Percentiles rank a stretch among this genome's conserved stretches.
Conservation (phyloP, 2,797 vertebrate species). For the Telmatherina bonti region DNA sequence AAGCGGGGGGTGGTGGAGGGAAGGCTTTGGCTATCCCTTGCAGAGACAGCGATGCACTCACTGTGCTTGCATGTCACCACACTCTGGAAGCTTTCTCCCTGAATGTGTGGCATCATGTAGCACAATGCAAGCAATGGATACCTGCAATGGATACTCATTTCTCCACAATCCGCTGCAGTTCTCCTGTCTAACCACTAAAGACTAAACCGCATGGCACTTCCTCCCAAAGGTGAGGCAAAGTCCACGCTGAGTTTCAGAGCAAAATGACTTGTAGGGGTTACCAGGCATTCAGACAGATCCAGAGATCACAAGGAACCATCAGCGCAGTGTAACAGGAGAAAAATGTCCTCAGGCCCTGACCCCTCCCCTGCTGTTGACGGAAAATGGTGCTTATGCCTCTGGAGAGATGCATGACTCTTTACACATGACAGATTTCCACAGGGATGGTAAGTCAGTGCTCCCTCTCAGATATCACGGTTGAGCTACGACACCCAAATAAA, state of each 20-base stretch:
- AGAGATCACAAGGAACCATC: slow-evolving; percentile 53
- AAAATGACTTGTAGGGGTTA: slow-evolving; percentile 41
- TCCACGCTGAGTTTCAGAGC: slow-evolving; percentile 30
- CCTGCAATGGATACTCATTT: background rate
- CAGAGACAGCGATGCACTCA: slow-evolving; percentile 44
- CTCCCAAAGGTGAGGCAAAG: slow-evolving; percentile 46
- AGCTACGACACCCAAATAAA: background rate
- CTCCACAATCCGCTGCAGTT: slow-evolving; percentile 35
- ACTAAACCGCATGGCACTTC: slow-evolving; percentile 25
- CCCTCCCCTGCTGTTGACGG: slow-evolving; percentile 23
- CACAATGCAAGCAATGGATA: slow-evolving; percentile 14
- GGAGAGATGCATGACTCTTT: slow-evolving; percentile 24
- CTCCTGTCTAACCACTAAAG: slow-evolving; percentile 36
- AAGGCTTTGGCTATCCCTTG: slow-evolving; percentile 24
- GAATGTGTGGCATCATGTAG: slow-evolving; percentile 18
- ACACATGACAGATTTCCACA: slow-evolving; percentile 25
- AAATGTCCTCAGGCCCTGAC: slow-evolving; percentile 51
- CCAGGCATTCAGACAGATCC: slow-evolving; percentile 44
- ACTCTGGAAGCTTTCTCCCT: slow-evolving; percentile 16
- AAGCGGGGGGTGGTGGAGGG: too few relatives aligned
- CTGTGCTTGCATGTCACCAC: slow-evolving; percentile 47
- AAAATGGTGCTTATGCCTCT: slow-evolving; percentile 18
- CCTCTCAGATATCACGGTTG: background rate
- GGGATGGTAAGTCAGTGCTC: slow-evolving; percentile 2
- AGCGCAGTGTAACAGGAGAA: slow-evolving; percentile 53